Conservation (phyloP, 53 echinoderm and acorn worm genomes). For the Zoroaster sp. region DNA sequence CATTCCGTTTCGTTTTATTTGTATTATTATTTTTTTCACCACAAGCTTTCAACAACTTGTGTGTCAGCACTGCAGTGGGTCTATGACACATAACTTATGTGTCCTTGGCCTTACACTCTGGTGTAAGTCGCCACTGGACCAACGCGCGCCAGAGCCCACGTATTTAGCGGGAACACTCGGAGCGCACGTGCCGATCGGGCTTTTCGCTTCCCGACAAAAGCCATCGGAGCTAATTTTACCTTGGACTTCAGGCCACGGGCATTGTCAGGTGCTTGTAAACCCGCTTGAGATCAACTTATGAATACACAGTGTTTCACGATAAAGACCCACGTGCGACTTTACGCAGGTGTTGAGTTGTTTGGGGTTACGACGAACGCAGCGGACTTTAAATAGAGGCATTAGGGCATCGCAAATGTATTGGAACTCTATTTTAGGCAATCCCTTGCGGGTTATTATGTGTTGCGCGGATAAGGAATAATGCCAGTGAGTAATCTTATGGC, state of each 20-base stretch:
- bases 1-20: too few species aligned
- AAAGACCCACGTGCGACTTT: slow-evolving; percentile 23
- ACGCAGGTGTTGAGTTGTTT: neutral
- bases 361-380: too few species aligned
- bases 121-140: neutral
- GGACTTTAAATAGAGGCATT: neutral
- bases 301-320: neutral
- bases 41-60: neutral
- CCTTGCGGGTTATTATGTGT: neutral
- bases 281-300: neutral
- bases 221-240: neutral
- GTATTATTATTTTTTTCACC: too few species aligned
- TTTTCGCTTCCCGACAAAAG: neutral
- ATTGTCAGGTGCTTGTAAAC: neutral
- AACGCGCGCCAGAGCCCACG: neutral
- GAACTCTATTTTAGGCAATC: neutral
- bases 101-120: neutral
- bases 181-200: neutral
- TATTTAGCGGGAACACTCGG: neutral
- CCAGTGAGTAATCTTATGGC: neutral
- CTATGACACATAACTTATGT: neutral
- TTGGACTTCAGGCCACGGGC: neutral
- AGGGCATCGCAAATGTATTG: neutral
- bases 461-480: neutral
- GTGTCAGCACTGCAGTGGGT: neutral